Base-by-base conservation (phyloP, 2,888 invertebrate genomes). In the Catocala nupta region DNA sequence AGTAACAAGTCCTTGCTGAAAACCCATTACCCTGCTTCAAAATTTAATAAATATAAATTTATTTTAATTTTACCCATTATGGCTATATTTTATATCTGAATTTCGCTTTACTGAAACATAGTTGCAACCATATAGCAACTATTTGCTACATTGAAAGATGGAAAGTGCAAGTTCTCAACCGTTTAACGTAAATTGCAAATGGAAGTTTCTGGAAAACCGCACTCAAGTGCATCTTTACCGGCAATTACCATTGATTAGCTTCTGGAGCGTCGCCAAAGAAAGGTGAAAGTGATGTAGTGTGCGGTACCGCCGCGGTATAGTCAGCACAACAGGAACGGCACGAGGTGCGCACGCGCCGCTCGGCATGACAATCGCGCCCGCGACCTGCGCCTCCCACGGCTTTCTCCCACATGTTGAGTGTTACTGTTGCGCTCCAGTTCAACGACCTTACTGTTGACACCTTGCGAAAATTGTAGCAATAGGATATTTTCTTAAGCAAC, bases 221-320 rank as follows among this genome's bases (percentile, higher is more conserved):
- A 50, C 16, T 16, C n/a, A 48, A n/a, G 43, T 57, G 49, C 49
- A 54, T 54, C 54, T 44, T 39, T 45, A 44, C 39, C 25, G 11
- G n/a, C 25, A 56, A 67, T 73, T 63, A 61, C 49, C 64, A 65
- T 56, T 36, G 36, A 63, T 43, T 53, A 59, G 34, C 54, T 73
- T 68, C 58, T 70, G 56, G 63, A 70, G 61, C 34, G 52, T 67
- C 57, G 68, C 64, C 65, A 63, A 47, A 61, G 44, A 62, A 69
- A 69, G 73, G 83, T 78, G 84, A 84, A 84, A 84, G 82, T 79
- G 36, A 39, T 39, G 71, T 58, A 52, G 55, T 58, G 64, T 54
- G 48, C 50, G 51, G 53, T 62, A 64, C 57, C 49, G 61, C 55
- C 59, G 12, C 10, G 9, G 34, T 43, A 5, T 5, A 2, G 43